Evolutionary conservation across 2,888 invertebrate genomes (phyloP), one percentile per base, ranked within the genome.

Genomic region (Norana najaformis): DNA sequence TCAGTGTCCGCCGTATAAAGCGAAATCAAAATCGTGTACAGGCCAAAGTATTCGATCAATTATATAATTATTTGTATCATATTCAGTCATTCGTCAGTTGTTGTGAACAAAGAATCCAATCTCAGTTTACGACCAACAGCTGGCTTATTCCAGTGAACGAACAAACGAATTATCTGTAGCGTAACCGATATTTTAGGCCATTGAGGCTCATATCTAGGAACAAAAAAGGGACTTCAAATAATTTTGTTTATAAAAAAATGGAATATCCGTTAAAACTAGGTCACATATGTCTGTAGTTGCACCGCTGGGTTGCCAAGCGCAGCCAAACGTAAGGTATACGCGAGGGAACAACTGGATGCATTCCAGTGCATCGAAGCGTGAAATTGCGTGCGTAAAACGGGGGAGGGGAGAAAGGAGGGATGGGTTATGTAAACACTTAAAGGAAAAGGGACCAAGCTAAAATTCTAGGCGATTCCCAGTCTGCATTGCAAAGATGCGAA

Each of bases 31-130:
- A 69, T 69, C 69, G 69, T 69, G 69, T 69, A 69, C 30, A 69
- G 30, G 69, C n/a, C 69, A n/a, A 69, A 69, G 69, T n/a, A 69
- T n/a, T 69, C 69, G n/a, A 69, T 69, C 69, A 69, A 69, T 69
- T n/a, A n/a, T n/a, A n/a, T n/a, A n/a, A n/a, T 69, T 69, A n/a
- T n/a, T 69, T n/a, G 69, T 30, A 30, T 69, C 69, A 23, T 69
- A 69, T 69, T 30, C 11, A 69, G 69, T n/a, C 69, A 30, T 30
- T 69, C n/a, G 30, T 30, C 69, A 69, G n/a, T n/a, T 69, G 69
- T 69, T 69, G 69, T n/a, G 20, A 23, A 16, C n/a, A 69, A 20
- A n/a, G n/a, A 69, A 69, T 69, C 69, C 30, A 69, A 69, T 53
- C 20, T n/a, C 69, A n/a, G n/a, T n/a, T n/a, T 69, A 69, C 69